phyloP scores from a whole-genome alignment of 2,797 vertebrate genomes.

The Peromyscus eremicus region DNA sequence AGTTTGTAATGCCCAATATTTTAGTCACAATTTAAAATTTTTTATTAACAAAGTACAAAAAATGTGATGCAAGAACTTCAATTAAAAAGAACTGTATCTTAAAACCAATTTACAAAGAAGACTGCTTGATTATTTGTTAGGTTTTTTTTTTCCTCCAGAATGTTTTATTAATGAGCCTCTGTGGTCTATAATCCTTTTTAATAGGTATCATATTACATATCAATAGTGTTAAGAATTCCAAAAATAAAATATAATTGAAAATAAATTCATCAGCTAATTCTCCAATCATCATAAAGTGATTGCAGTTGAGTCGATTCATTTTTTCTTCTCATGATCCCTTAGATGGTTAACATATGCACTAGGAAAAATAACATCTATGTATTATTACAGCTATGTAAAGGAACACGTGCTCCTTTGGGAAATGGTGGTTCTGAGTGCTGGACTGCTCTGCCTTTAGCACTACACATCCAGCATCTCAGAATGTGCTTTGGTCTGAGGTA shows the following conservation, averaged over 20 bases:
- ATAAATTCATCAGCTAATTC: slow-evolving; percentile 66
- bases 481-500: background rate
- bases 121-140: slow-evolving; percentile 62
- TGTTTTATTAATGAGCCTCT: slow-evolving; percentile 73
- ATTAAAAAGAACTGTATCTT: slow-evolving; percentile 65
- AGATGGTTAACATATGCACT: background rate
- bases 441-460: background rate
- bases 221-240: slow-evolving; percentile 39
- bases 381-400: background rate
- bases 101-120: slow-evolving; percentile 69
- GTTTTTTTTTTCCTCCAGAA: background rate
- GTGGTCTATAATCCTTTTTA: slow-evolving; percentile 19
- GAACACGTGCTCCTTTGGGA: background rate
- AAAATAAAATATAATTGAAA: slow-evolving; percentile 65
- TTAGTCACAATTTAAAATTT: slow-evolving; percentile 69
- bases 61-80: slow-evolving; percentile 63
- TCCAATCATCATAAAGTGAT: slow-evolving; percentile 59
- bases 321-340: background rate
- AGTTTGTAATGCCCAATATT: slow-evolving; percentile 69
- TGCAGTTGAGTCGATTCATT: slow-evolving; percentile 41
- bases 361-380: background rate
- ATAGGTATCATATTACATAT: slow-evolving; percentile 9
- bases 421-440: accelerated
- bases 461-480: background rate
- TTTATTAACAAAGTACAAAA: slow-evolving; percentile 69